These are phyloP conservation scores for Bufo bufo DNA, from an alignment of 2,113 vertebrate genomes.

Conservation along the genomic window DNA sequence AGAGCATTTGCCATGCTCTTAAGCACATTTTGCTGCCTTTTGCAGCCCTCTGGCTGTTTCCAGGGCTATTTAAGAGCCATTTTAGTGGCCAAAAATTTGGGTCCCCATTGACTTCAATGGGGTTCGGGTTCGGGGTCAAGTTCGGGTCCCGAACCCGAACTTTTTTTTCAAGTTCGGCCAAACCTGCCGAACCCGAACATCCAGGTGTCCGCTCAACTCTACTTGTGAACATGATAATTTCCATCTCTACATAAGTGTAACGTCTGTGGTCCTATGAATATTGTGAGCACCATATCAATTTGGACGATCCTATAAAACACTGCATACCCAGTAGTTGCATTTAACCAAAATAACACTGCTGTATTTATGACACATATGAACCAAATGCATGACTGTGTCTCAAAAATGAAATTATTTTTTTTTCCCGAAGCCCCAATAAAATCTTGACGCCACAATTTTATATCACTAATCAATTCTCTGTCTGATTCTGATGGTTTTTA, in stretches of 20 bases:
- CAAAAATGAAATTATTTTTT: constrained; percentile 29
- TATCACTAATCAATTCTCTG: constrained; percentile 85
- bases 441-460: constrained; percentile 86
- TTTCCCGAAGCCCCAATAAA: constrained; percentile 40
- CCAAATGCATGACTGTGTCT: constrained; percentile 28
- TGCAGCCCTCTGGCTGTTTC: too few relatives aligned
- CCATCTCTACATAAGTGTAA: not conserved
- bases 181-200: too few relatives aligned
- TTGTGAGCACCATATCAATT: not conserved
- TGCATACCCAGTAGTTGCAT: not conserved
- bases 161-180: too few relatives aligned
- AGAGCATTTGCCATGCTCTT: too few relatives aligned
- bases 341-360: not conserved
- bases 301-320: not conserved
- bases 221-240: not conserved
- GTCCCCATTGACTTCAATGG: too few relatives aligned
- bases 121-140: too few relatives aligned
- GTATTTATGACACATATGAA: constrained; percentile 10
- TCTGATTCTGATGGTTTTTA: constrained; percentile 87
- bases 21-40: too few relatives aligned
- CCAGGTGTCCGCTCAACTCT: too few relatives aligned
- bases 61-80: too few relatives aligned
- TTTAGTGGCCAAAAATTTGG: too few relatives aligned
- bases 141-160: too few relatives aligned
- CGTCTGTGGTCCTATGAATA: not conserved